phyloP scores from a whole-genome alignment of 2,113 vertebrate genomes.

The Formicarius rufipectus region DNA sequence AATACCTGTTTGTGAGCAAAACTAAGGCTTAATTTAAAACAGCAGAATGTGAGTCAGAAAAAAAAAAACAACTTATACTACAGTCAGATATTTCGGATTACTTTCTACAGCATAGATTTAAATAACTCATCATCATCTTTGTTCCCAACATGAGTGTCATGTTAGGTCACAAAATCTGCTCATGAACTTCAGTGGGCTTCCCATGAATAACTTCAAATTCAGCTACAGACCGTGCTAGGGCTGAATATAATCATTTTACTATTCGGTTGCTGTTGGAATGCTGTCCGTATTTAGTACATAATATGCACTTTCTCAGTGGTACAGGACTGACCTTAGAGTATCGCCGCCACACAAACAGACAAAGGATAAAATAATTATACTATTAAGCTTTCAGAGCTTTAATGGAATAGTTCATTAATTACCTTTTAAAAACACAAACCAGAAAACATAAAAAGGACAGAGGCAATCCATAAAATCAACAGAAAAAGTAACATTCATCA shows the following conservation, averaged over 20 bases:
- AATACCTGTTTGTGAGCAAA: constrained; percentile 77
- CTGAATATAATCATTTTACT: background rate
- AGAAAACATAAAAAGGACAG: background rate
- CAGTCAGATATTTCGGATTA: background rate
- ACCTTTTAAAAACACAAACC: background rate
- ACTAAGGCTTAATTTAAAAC: constrained; percentile 10
- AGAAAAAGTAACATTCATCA: background rate
- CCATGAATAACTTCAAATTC: background rate
- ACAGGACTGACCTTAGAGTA: background rate
- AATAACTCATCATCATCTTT: background rate
- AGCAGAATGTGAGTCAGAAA: background rate
- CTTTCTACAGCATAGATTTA: background rate
- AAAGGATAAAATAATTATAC: background rate
- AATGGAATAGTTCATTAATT: background rate
- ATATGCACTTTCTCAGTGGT: background rate
- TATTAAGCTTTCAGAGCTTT: background rate
- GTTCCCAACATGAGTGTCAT: background rate
- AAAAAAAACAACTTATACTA: background rate
- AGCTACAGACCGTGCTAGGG: background rate
- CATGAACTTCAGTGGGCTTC: background rate
- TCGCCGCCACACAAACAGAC: background rate
- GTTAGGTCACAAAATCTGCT: background rate
- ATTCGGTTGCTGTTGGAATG: background rate
- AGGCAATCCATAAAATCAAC: background rate
- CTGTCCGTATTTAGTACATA: background rate